Conservation (phyloP, 2,888 invertebrate genomes). For the Plebejus melissa region DNA sequence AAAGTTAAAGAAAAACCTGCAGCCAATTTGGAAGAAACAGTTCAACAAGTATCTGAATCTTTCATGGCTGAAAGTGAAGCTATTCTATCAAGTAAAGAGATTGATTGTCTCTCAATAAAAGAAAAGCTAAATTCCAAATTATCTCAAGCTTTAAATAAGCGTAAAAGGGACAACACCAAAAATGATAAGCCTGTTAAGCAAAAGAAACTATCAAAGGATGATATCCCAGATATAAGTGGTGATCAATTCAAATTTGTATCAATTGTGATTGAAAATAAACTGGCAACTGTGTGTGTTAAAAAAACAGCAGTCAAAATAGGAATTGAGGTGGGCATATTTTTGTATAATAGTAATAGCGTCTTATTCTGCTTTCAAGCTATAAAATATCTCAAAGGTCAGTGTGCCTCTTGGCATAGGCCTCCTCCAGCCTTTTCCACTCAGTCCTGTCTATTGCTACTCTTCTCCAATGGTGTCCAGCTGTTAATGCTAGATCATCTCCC, state of each 20-base stretch:
- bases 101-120: slow-evolving; percentile 67
- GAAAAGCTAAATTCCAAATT: slow-evolving; percentile 69
- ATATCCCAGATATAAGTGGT: slow-evolving; percentile 34
- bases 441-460: too few species aligned
- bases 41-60: slow-evolving; percentile 35
- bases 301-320: slow-evolving; percentile 51
- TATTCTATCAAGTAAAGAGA: slow-evolving; percentile 61
- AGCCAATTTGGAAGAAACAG: slow-evolving; percentile 40
- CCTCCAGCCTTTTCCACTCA: too few species aligned
- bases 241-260: slow-evolving; percentile 52
- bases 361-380: too few species aligned
- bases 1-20: slow-evolving; percentile 33
- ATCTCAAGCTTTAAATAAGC: slow-evolving; percentile 65
- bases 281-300: slow-evolving; percentile 62
- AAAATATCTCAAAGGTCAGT: too few species aligned
- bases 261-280: slow-evolving; percentile 53
- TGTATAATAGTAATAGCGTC: background rate
- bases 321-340: slow-evolving; percentile 51
- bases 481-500: too few species aligned
- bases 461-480: too few species aligned
- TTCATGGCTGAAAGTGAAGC: slow-evolving; percentile 46
- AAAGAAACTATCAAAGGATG: slow-evolving; percentile 49
- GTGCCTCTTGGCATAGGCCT: too few species aligned
- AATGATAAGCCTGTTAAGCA: slow-evolving; percentile 59
- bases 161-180: slow-evolving; percentile 60